These are phyloP conservation scores for Campopleginae sp. DNA, from an alignment of 2,888 invertebrate genomes.

Conservation along the genomic window DNA sequence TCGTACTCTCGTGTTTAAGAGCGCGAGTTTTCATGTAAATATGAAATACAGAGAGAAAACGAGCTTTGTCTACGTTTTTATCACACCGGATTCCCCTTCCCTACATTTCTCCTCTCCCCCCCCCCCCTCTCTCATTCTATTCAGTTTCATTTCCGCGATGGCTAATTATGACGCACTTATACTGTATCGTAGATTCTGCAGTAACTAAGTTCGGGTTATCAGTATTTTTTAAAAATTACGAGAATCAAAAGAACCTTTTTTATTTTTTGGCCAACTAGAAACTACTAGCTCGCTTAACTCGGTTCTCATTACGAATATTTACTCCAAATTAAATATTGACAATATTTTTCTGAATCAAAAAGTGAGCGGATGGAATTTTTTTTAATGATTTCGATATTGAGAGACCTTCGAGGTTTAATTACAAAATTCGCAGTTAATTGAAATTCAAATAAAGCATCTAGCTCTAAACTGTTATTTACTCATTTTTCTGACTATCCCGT, in stretches of 20 bases:
- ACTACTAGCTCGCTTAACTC: not conserved
- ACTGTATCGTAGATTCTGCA: not conserved
- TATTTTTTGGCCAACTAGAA: not conserved
- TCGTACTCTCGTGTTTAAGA: conserved; percentile 27
- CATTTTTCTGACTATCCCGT: not conserved
- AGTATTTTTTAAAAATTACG: not conserved
- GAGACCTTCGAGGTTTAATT: too few species aligned
- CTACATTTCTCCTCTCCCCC: not conserved
- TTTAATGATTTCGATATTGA: too few species aligned
- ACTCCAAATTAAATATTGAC: not conserved
- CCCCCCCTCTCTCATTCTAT: not conserved
- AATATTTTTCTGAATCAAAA: not conserved
- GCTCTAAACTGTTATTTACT: too few species aligned
- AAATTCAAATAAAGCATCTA: too few species aligned
- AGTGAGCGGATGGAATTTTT: too few species aligned
- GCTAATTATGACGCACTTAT: conserved; percentile 13
- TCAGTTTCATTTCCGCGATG: not conserved
- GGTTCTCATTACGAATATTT: not conserved
- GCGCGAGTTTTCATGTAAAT: conserved; percentile 1
- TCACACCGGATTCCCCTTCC: not conserved
- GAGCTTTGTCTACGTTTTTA: conserved; percentile 19
- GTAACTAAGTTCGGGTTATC: not conserved
- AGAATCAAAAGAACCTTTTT: not conserved
- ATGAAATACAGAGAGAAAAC: conserved; percentile 25
- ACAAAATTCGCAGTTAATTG: too few species aligned